Evolutionary conservation across 2,113 vertebrate genomes (phyloP).

Genomic region (Steatornis caripensis): DNA sequence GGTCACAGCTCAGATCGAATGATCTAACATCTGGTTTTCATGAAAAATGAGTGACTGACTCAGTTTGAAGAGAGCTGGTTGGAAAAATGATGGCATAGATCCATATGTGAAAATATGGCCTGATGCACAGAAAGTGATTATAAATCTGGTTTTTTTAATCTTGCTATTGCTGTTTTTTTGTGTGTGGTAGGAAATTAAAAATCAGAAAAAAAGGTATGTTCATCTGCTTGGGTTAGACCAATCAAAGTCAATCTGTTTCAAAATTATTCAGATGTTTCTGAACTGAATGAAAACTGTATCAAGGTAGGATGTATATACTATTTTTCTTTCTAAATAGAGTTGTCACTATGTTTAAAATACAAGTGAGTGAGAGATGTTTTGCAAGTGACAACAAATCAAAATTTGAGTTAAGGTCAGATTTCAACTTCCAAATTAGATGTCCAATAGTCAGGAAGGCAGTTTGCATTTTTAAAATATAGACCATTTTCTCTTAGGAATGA

Average conservation of each 20-base stretch:
- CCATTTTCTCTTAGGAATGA: background rate
- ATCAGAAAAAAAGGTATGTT: background rate
- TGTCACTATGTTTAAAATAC: background rate
- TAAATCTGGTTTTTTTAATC: background rate
- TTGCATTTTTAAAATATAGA: background rate
- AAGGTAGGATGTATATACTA: background rate
- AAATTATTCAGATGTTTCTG: background rate
- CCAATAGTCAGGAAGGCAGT: background rate
- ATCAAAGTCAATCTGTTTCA: background rate
- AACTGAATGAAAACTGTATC: background rate
- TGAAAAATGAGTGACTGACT: background rate
- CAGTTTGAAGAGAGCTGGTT: background rate
- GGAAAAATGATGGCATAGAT: background rate
- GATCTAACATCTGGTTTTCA: background rate
- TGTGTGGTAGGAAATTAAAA: background rate
- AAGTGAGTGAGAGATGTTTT: background rate
- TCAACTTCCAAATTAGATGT: background rate
- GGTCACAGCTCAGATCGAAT: background rate
- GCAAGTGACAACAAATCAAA: background rate
- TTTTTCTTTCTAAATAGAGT: background rate
- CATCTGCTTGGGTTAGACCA: background rate
- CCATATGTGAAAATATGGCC: background rate
- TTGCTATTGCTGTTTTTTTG: background rate
- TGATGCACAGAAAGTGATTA: background rate
- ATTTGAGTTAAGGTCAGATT: background rate